Conservation (phyloP, 2,113 vertebrate species). For the Poeciliopsis retropinna region DNA sequence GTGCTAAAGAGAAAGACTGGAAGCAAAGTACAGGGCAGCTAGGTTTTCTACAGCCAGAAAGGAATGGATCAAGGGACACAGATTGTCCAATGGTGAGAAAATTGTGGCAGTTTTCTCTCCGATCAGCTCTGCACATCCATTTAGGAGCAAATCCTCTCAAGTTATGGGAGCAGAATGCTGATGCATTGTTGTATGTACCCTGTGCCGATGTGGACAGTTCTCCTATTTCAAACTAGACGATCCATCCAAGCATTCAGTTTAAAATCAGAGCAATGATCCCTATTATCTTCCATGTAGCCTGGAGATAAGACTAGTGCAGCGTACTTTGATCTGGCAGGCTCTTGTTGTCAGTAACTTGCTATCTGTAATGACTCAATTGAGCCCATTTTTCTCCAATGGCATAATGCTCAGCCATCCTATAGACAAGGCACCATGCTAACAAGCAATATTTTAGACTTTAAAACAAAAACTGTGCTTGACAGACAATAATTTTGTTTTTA, state of each 20-base stretch:
- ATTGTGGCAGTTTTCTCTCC: slow-evolving; percentile 9
- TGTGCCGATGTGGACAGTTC: background rate
- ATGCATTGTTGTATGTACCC: slow-evolving; percentile 6
- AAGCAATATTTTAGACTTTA: slow-evolving; percentile 8
- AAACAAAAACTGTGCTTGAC: slow-evolving; percentile 7
- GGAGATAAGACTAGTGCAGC: slow-evolving; percentile 2
- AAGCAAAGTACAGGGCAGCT: too few relatives aligned
- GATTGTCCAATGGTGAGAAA: slow-evolving; percentile 17
- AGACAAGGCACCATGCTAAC: background rate
- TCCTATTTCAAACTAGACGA: background rate
- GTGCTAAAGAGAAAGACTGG: too few relatives aligned
- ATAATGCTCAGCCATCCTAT: slow-evolving; percentile 6
- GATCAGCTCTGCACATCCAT: slow-evolving; percentile 3
- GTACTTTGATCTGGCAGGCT: slow-evolving; percentile 25
- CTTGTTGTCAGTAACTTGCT: slow-evolving; percentile 19
- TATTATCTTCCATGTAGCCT: slow-evolving; percentile 7
- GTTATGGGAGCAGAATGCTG: slow-evolving; percentile 25
- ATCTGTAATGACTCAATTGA: slow-evolving; percentile 30
- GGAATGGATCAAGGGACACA: background rate
- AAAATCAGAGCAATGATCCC: slow-evolving; percentile 19
- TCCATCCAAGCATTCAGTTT: slow-evolving; percentile 16
- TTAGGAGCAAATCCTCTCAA: background rate
- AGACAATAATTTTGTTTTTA: slow-evolving; percentile 19
- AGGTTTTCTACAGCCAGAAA: too few relatives aligned
- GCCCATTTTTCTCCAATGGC: slow-evolving; percentile 9